These are phyloP conservation scores for Pangasius macronema DNA, from an alignment of 2,797 vertebrate species.

Conservation along the genomic window DNA sequence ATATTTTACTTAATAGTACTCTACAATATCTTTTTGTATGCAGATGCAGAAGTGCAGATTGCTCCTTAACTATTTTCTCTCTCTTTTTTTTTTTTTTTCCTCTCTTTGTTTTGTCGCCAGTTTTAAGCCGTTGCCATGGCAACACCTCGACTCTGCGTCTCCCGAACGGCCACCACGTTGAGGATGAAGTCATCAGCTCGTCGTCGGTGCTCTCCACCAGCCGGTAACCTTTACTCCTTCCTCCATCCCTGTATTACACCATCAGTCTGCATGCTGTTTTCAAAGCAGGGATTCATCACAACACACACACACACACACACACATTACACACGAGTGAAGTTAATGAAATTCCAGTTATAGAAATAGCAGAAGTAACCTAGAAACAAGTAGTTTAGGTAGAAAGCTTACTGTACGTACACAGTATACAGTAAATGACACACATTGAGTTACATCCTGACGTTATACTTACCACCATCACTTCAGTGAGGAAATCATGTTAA, in stretches of 20 bases:
- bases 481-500: too few relatives aligned
- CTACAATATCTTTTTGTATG: neutral
- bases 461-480: neutral
- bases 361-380: neutral
- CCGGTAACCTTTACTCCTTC: slow-evolving; percentile 2
- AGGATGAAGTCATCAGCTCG: slow-evolving; percentile 75
- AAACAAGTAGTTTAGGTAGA: neutral
- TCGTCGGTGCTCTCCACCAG: slow-evolving; percentile 68
- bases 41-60: neutral
- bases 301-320: neutral
- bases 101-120: slow-evolving; percentile 51
- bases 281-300: neutral
- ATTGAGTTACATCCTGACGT: neutral
- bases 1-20: neutral
- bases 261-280: neutral
- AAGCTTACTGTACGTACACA: too few relatives aligned
- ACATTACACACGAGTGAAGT: neutral
- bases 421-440: too few relatives aligned
- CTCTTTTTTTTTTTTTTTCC: neutral
- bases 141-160: slow-evolving; percentile 66
- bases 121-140: slow-evolving; percentile 68
- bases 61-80: neutral
- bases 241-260: neutral
- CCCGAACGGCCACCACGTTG: slow-evolving; percentile 72
- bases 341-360: neutral